Conservation (phyloP, 2,113 vertebrate species). For the Centrocercus urophasianus region DNA sequence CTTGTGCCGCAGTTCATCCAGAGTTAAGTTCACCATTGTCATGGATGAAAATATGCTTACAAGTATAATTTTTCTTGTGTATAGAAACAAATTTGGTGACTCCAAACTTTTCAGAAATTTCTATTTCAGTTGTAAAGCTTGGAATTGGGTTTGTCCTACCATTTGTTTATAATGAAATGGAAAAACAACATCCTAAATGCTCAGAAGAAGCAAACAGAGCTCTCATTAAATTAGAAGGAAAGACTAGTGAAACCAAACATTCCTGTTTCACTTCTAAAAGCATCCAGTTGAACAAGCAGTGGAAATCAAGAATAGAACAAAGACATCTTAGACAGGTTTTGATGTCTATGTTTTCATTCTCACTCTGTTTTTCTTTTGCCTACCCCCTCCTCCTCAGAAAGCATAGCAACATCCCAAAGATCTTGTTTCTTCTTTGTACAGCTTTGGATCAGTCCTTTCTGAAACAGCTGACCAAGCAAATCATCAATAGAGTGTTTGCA, state of each 20-base stretch:
- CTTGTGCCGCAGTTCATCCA: neutral
- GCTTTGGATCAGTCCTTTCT: neutral
- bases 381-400: neutral
- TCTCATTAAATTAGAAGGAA: neutral
- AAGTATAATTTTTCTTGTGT: neutral
- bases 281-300: neutral
- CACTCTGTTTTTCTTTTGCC: neutral
- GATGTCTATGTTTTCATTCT: neutral
- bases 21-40: neutral
- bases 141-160: neutral
- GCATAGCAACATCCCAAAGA: neutral
- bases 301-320: neutral
- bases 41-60: neutral
- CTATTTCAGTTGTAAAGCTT: fast-evolving
- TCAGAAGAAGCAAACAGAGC: neutral
- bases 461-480: neutral
- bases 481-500: neutral
- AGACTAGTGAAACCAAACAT: neutral
- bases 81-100: neutral
- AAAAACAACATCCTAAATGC: neutral
- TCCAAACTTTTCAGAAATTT: neutral
- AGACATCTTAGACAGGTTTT: neutral
- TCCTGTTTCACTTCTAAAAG: neutral
- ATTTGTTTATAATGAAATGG: fast-evolving
- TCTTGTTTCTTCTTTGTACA: neutral